Evolutionary conservation across 2,888 invertebrate species (phyloP).

Genomic region (Lochmaea crataegi): DNA sequence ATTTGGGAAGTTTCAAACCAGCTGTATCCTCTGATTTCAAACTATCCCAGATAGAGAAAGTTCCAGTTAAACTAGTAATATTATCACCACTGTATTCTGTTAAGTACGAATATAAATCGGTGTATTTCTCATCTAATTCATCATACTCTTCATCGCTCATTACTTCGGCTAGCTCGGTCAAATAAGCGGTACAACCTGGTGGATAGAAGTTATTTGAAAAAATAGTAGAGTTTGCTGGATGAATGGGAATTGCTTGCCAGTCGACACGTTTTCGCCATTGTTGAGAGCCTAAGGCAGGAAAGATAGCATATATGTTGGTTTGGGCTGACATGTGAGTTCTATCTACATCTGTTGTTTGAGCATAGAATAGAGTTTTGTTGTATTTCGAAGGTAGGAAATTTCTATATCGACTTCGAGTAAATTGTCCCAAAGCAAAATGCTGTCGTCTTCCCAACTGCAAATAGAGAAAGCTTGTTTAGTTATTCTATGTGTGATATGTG

Average conservation of each 20-base stretch:
- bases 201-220: neutral
- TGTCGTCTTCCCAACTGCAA: constrained; percentile 60
- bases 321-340: constrained; percentile 87
- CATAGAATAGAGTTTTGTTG: constrained; percentile 66
- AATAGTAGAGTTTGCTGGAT: constrained; percentile 62
- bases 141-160: constrained; percentile 45
- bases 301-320: constrained; percentile 79
- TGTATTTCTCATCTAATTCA: constrained; percentile 67
- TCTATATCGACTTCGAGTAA: constrained; percentile 75
- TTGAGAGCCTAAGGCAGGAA: constrained; percentile 70
- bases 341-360: constrained; percentile 82
- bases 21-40: constrained; percentile 33
- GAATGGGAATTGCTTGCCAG: constrained; percentile 82
- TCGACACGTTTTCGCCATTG: constrained; percentile 69
- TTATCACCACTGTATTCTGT: constrained; percentile 20
- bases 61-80: constrained; percentile 5
- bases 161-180: neutral
- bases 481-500: neutral
- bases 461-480: neutral
- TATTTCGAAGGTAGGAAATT: constrained; percentile 68
- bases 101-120: constrained; percentile 64
- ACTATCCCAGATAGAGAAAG: constrained; percentile 13
- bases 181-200: constrained; percentile 2
- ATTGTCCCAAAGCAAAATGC: constrained; percentile 78
- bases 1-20: constrained; percentile 31